Conservation (phyloP, 2,113 vertebrate species). For the Mus spicilegus region DNA sequence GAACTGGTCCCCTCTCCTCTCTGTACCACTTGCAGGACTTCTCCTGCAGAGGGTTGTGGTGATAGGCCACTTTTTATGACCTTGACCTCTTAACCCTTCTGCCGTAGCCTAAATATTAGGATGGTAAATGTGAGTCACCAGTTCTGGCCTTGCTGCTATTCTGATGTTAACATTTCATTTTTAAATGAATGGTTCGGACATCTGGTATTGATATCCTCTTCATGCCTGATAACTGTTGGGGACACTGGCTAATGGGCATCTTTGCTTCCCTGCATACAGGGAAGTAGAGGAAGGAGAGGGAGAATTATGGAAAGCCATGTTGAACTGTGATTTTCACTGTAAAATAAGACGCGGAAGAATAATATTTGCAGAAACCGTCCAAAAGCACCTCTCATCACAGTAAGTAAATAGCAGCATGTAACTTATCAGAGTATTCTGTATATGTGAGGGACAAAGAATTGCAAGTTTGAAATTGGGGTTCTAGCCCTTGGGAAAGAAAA, state of each 20-base stretch:
- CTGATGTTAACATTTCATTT: neutral
- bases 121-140: neutral
- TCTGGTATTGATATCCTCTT: neutral
- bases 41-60: too few species aligned
- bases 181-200: neutral
- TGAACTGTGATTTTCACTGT: slow-evolving; percentile 84
- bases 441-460: slow-evolving; percentile 86
- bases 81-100: neutral
- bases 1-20: neutral
- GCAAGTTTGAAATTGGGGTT: slow-evolving; percentile 86
- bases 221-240: neutral
- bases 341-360: slow-evolving; percentile 81
- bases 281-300: neutral
- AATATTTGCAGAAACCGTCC: slow-evolving; percentile 85
- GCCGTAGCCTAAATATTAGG: neutral
- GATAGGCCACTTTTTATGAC: neutral
- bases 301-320: slow-evolving; percentile 73
- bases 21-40: neutral
- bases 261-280: neutral
- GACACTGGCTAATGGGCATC: neutral
- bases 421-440: slow-evolving; percentile 85
- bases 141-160: neutral
- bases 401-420: slow-evolving; percentile 88
- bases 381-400: slow-evolving; percentile 88
- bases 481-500: slow-evolving; percentile 84